Base-by-base conservation (phyloP, 1,140 invertebrate species). In the Eriocheir sinensis region DNA sequence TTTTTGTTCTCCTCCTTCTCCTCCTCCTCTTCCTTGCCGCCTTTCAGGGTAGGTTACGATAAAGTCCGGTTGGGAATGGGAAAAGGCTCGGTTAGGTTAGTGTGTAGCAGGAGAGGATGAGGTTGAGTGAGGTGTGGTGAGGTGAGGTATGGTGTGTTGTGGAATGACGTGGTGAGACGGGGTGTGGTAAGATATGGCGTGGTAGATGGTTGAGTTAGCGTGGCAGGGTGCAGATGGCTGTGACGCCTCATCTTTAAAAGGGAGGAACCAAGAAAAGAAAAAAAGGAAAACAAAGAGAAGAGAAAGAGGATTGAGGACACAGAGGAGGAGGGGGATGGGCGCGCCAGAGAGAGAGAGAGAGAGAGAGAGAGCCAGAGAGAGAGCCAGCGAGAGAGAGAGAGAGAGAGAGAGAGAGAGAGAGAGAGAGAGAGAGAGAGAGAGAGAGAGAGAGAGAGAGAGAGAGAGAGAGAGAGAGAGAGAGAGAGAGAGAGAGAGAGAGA, bases 351-450 rank as follows among this genome's bases (percentile, higher is more conserved):
- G 15, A 8, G 44, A 4, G n/a, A n/a, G 60, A 21, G 60, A 21
- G 21, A n/a, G n/a, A 72, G 21, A 21, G 12, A 72, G 60, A 27
- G 27, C n/a, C 21, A 72, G 60, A 72, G 60, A 72, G 60, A 72
- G 60, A 72, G 60, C 9, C 9, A 60, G 53, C 9, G 53, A 60
- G 53, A 60, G 53, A 60, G 53, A 60, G 53, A 60, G 53, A 60
- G 53, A 60, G 53, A 60, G 53, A 60, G 8, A 27, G 53, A 60
- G 53, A 72, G 60, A 72, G 60, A 72, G 60, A 72, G 60, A 72
- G 60, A 72, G 60, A 72, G 60, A 72, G 60, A 72, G 60, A 72
- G 60, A 72, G 60, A 72, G 60, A 72, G 60, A 72, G 60, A 72
- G 60, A 72, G 60, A 72, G 60, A 72, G 60, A 72, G 60, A 72